Evolutionary conservation across 2,797 vertebrate genomes (phyloP).

Genomic region (Aphelocoma californica): DNA sequence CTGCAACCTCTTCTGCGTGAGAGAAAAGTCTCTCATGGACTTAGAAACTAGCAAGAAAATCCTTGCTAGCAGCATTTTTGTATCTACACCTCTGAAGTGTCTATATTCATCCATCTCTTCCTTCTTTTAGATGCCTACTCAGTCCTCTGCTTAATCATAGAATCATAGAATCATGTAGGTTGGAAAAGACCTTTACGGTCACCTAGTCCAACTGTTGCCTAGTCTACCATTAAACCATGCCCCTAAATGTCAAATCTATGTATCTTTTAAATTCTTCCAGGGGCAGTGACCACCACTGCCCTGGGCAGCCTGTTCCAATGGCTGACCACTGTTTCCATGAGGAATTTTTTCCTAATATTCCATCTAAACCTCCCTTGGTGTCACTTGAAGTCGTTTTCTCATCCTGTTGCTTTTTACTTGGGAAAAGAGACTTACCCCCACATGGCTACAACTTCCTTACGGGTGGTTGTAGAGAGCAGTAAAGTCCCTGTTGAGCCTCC

Average conservation of each 20-base stretch:
- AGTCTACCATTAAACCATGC: not conserved
- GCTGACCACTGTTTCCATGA: not conserved
- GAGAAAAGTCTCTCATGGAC: too few relatives aligned
- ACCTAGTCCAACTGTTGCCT: fast-evolving
- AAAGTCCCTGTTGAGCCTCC: not conserved
- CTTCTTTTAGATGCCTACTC: not conserved
- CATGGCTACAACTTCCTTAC: not conserved
- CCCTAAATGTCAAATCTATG: not conserved
- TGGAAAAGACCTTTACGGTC: not conserved
- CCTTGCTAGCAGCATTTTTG: too few relatives aligned
- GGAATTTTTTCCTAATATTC: not conserved
- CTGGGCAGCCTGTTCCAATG: not conserved
- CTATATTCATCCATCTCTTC: not conserved
- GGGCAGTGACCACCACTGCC: too few relatives aligned
- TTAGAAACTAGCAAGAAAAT: too few relatives aligned
- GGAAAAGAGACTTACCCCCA: not conserved
- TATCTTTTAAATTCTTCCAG: not conserved
- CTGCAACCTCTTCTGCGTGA: too few relatives aligned
- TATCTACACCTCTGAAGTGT: not conserved
- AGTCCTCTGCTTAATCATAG: not conserved
- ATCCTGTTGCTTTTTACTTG: not conserved
- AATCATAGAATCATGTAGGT: not conserved
- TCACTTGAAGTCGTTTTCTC: not conserved
- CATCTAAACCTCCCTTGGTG: not conserved
- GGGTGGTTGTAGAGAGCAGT: not conserved